These are phyloP conservation scores for Semicossyphus pulcher DNA, from an alignment of 2,113 vertebrate species.

Conservation along the genomic window DNA sequence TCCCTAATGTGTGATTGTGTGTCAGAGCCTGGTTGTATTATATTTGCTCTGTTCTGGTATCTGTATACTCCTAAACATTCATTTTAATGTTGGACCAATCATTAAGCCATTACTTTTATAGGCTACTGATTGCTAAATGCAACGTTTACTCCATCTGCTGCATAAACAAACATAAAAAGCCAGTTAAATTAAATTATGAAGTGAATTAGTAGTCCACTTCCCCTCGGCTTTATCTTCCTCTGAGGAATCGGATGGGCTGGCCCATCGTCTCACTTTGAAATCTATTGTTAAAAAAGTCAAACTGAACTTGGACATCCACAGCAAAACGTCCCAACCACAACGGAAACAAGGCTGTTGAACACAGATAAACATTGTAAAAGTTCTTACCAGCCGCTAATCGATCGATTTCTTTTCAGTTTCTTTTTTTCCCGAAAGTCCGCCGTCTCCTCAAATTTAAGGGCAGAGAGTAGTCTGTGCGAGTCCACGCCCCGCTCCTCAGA, in stretches of 20 bases:
- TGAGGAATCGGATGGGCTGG: slow-evolving; percentile 39
- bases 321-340: neutral
- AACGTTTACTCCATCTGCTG: neutral
- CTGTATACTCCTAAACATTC: neutral
- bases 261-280: slow-evolving; percentile 42
- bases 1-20: neutral
- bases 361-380: neutral
- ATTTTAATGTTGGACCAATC: neutral
- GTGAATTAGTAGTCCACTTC: slow-evolving; percentile 25
- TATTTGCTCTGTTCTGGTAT: neutral
- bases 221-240: slow-evolving; percentile 24
- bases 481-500: slow-evolving; percentile 74
- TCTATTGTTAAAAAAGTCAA: slow-evolving; percentile 55
- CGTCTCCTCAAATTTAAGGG: slow-evolving; percentile 43
- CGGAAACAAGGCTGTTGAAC: neutral
- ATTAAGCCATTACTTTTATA: neutral
- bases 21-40: neutral
- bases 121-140: neutral
- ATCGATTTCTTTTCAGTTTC: slow-evolving; percentile 17
- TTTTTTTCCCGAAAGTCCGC: slow-evolving; percentile 21
- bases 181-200: neutral
- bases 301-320: slow-evolving; percentile 29
- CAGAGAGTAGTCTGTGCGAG: slow-evolving; percentile 37
- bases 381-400: slow-evolving; percentile 54
- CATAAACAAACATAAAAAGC: neutral